Percentiles rank a stretch among this genome's conserved stretches.
phyloP scores from a whole-genome alignment of 2,888 invertebrate genomes.

The Drosophila recens region DNA sequence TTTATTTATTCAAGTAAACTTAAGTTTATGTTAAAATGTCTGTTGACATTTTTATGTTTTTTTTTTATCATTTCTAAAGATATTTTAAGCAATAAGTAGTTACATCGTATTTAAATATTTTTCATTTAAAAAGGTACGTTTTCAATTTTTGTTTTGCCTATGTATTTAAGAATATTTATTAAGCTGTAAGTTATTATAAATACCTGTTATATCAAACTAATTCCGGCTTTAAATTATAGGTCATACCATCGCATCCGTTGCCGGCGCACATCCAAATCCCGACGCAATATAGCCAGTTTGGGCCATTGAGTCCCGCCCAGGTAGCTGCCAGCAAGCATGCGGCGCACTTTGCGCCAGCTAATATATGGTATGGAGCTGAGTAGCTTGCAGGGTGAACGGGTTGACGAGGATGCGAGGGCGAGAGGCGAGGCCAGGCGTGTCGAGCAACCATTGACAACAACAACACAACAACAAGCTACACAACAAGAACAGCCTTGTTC shows the following conservation, averaged over 20 bases:
- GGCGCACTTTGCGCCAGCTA: conserved; percentile 85
- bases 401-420: conserved; percentile 46
- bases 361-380: conserved; percentile 86
- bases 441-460: conserved; percentile 24
- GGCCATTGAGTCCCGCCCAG: conserved; percentile 85
- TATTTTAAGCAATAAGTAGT: background rate
- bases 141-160: background rate
- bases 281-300: conserved; percentile 87
- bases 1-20: too few species aligned
- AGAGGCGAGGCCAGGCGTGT: conserved; percentile 18
- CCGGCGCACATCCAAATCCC: conserved; percentile 94
- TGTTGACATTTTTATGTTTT: too few species aligned
- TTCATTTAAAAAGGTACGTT: too few species aligned
- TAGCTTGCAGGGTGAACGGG: conserved; percentile 70
- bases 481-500: conserved; percentile 25
- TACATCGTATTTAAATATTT: background rate
- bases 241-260: conserved; percentile 90
- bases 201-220: background rate
- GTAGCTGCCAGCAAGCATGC: conserved; percentile 85
- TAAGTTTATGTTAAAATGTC: too few species aligned
- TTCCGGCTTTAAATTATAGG: conserved; percentile 53
- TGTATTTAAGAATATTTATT: too few species aligned
- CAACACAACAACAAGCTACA: conserved; percentile 12
- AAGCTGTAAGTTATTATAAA: too few species aligned
- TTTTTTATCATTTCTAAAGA: too few species aligned